Evolutionary conservation across 1,140 invertebrate genomes (phyloP).

Genomic region (Solenopsis invicta): DNA sequence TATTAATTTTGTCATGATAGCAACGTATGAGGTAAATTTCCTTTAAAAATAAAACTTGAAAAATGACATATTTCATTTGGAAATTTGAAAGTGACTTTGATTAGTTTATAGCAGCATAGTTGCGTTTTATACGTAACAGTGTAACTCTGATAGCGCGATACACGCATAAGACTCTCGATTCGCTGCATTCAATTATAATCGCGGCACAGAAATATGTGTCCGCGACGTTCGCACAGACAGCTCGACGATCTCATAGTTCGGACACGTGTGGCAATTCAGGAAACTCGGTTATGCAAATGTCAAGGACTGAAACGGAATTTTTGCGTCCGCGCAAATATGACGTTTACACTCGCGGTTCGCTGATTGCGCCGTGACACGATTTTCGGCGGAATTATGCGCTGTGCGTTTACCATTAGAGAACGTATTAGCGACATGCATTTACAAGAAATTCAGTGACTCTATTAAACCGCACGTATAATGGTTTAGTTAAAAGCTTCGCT

Average conservation of each 20-base stretch:
- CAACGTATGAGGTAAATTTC: not conserved
- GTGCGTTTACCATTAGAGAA: constrained; percentile 39
- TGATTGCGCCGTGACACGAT: constrained; percentile 61
- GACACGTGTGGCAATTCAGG: constrained; percentile 52
- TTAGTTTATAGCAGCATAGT: not conserved
- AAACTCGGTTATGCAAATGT: constrained; percentile 67
- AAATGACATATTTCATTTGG: not conserved
- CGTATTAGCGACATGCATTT: constrained; percentile 20
- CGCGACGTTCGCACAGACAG: constrained; percentile 34
- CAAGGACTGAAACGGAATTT: constrained; percentile 62
- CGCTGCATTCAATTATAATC: constrained; percentile 30
- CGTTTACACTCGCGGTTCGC: constrained; percentile 44
- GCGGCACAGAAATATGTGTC: constrained; percentile 23
- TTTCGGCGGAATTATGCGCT: constrained; percentile 42
- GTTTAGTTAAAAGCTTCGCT: not conserved
- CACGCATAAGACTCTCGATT: constrained; percentile 20
- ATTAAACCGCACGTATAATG: constrained; percentile 16
- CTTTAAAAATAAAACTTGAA: not conserved
- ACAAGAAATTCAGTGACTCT: constrained; percentile 48
- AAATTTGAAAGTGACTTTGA: not conserved
- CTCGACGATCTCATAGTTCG: constrained; percentile 52
- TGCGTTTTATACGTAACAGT: not conserved
- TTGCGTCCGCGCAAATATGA: constrained; percentile 57
- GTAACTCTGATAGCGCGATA: not conserved
- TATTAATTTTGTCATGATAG: not conserved